Base-by-base conservation (phyloP, 2,797 vertebrate species). In the Orientallactaga sibirica region DNA sequence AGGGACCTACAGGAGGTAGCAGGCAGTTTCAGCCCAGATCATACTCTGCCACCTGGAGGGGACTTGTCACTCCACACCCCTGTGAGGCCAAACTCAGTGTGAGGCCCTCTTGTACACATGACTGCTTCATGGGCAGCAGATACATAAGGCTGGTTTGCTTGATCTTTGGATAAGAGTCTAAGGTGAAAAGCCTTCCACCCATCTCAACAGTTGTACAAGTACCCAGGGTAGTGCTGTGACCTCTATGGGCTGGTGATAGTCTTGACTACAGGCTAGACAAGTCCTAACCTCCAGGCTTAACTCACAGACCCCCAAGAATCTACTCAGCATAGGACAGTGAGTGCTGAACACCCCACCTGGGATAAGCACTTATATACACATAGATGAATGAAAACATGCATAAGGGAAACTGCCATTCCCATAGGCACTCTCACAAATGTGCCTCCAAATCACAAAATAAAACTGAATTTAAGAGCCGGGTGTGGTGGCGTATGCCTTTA, bases 131-230 rank as follows among this genome's bases (percentile, higher is more conserved):
- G 15, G 29, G 66, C 37, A 37, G 6, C 25, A 24, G 5, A 18
- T 0, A 2, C 1, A 3, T 1, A 4, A 0, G 25, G 48, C 3
- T 6, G 68, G 73, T 0, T 2, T 9, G 67, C 48, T 14, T 22
- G 27, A 24, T 12, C 8, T 9, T 27, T 9, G 2, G 33, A n/a
- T 3, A 0, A 6, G 16, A 22, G 22, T 20, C 52, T 5, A n/a
- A 76, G 55, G 64, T 24, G 3, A 9, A 41, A 58, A 11, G 55
- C 20, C 22, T n/a, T 68, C 52, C 22, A n/a, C 12, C 27, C 29
- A n/a, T 43, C 2, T 76, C n/a, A 5, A 15, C 33, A 27, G 16
- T 6, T 67, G 27, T 29, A 41, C 1, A n/a, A 22, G 20, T 20
- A 66, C 64, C 24, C 2, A 11, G n/a, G 74, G 25, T 12, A 3